These are phyloP conservation scores for Platalea minor DNA, from an alignment of 2,797 vertebrate species.

Conservation along the genomic window DNA sequence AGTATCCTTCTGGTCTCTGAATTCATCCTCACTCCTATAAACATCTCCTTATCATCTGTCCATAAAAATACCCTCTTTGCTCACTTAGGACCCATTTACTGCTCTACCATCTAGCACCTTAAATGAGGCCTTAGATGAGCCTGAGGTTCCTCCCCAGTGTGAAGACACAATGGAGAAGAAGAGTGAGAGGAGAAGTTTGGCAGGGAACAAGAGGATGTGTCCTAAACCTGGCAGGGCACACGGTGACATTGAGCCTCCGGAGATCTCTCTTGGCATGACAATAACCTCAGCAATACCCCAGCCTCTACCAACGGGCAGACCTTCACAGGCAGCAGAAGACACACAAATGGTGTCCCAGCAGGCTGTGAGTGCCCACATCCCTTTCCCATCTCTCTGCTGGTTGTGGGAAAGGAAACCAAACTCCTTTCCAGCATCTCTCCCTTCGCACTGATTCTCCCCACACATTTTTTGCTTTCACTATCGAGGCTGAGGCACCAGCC, in stretches of 20 bases:
- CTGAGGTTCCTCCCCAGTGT: not conserved
- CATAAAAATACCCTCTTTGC: not conserved
- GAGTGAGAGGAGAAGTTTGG: not conserved
- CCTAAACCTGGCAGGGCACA: not conserved
- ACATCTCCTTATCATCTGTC: not conserved
- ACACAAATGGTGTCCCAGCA: not conserved
- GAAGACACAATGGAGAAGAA: not conserved
- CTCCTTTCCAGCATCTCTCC: not conserved
- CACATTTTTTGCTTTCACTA: rapidly evolving
- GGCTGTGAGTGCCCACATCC: not conserved
- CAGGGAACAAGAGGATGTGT: not conserved
- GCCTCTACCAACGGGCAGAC: not conserved
- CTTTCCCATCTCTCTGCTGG: not conserved
- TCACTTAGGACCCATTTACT: not conserved
- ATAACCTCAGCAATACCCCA: not conserved
- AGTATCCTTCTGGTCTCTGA: not conserved
- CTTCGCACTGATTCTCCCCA: not conserved
- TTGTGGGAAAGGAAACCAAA: not conserved
- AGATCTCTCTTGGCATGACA: not conserved
- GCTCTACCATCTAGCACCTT: not conserved
- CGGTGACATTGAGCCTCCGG: not conserved
- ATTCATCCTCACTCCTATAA: not conserved
- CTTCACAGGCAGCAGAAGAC: not conserved
- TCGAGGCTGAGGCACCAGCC: not conserved
- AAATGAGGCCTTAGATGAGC: not conserved